Evolutionary conservation across 1,140 invertebrate species (phyloP), one percentile per base, ranked within the genome.

Genomic region (Drosophila pallidifrons): DNA sequence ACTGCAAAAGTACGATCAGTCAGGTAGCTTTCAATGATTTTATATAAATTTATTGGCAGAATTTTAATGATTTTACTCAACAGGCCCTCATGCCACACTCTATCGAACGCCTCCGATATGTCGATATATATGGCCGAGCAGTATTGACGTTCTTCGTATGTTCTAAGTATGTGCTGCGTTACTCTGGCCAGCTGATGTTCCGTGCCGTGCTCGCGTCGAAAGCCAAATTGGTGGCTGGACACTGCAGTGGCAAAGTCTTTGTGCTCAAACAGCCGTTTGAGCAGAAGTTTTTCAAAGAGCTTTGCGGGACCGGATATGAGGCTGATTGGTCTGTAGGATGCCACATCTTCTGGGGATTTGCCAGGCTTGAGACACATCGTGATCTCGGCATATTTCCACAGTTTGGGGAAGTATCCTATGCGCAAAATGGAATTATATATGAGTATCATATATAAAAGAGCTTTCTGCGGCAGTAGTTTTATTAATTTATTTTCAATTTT

Each of bases 81-180:
- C 0, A 72, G n/a, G 0, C 68, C 75, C 0, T 5, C 32, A n/a
- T 77, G 68, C 68, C 69, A 77, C 0, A 77, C 69, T 6, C 59
- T 38, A 7, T 75, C 73, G 15, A 75, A 70, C 0, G 73, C 66
- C 28, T 15, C 15, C 15, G 15, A 15, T 15, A 15, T 15, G 15
- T 15, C 15, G 15, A 15, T 15, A 15, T 15, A 78, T 0, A 74
- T 47, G 0, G 60, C 71, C 3, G 65, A 75, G 15, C 66, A 70
- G 15, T 15, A 15, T 15, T 15, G 15, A 15, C 15, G 15, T 15
- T 15, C 15, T 15, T 15, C 15, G 15, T 15, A 15, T 15, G 15
- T 15, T 15, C 15, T 15, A 15, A 15, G 15, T 15, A 15, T 15
- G 15, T 15, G 15, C 15, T 15, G 15, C 15, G 15, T 15, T 1